Evolutionary conservation across 2,888 invertebrate species (phyloP).

Genomic region (Athetis lepigone): DNA sequence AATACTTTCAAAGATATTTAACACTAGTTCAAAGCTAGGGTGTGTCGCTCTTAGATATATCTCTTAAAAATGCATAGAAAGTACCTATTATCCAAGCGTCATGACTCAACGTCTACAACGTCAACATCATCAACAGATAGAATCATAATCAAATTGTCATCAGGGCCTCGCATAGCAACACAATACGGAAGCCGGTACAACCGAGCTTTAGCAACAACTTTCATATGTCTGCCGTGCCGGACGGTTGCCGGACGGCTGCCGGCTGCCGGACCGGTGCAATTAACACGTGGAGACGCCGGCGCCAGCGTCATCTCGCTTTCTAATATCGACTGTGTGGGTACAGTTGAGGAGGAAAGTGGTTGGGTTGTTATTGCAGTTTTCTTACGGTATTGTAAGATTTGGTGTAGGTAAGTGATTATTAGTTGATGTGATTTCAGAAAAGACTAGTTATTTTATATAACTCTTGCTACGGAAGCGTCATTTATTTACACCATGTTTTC

Average conservation of each 20-base stretch:
- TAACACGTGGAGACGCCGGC: slow-evolving; percentile 73
- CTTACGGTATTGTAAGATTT: not conserved
- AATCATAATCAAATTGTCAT: slow-evolving; percentile 24
- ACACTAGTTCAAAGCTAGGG: too few relatives aligned
- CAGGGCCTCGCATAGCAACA: slow-evolving; percentile 31
- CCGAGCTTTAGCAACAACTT: slow-evolving; percentile 64
- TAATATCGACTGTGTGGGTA: slow-evolving; percentile 78
- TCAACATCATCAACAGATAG: not conserved
- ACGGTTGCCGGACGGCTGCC: slow-evolving; percentile 6
- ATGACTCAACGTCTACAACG: not conserved
- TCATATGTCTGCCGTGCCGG: slow-evolving; percentile 64
- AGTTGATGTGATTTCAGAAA: too few relatives aligned
- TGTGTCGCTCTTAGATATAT: too few relatives aligned
- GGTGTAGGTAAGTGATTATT: too few relatives aligned
- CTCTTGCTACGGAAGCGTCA: too few relatives aligned
- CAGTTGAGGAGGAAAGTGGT: slow-evolving; percentile 51
- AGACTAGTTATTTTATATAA: too few relatives aligned
- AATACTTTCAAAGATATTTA: too few relatives aligned
- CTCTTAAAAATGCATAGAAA: too few relatives aligned
- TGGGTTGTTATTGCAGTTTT: not conserved
- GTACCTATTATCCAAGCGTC: too few relatives aligned
- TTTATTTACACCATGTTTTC: too few relatives aligned
- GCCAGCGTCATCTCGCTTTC: slow-evolving; percentile 81
- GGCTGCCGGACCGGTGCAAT: slow-evolving; percentile 70
- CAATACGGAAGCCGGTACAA: slow-evolving; percentile 24